Evolutionary conservation across 2,797 vertebrate species (phyloP), one percentile per base, ranked within the genome.

Genomic region (Monodelphis domestica): DNA sequence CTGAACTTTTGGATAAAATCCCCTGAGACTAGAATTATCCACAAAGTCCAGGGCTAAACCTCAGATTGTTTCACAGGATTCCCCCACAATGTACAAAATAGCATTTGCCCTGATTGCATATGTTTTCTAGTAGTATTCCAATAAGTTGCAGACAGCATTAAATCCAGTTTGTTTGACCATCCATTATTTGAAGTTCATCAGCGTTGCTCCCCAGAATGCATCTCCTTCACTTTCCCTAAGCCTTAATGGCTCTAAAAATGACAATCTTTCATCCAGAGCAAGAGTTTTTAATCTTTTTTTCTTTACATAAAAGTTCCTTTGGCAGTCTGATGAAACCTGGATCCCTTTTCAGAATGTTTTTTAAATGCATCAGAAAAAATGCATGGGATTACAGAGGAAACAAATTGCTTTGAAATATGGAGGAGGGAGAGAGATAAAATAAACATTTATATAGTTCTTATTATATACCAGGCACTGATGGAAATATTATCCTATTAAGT

Each of bases 11-110:
- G 5, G 45, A 45, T 38, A 45, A 45, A 38, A 78, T 45, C 21
- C 21, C 45, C 21, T 26, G 24, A 1, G 21, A 78, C 3, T 11
- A 4, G 38, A 45, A 78, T 78, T 45, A 17, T 24, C 63, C 17
- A 24, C n/a, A 78, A 4, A 17, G 63, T 78, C 17, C n/a, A 38
- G n/a, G 38, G 6, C 63, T 78, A 38, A 38, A n/a, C 63, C 17
- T 38, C 2, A 24, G 7, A 12, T n/a, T n/a, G n/a, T n/a, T n/a
- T 10, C n/a, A 17, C n/a, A 21, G 1, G 1, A 17, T 38, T n/a
- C 38, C 33, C 15, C 15, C 63, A 15, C 15, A 3, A 5, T 70
- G 70, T 12, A 70, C 38, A 24, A 78, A 78, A 78, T 24, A 21
- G 70, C 3, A 4, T 3, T 78, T n/a, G 3, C 21, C 9, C 6